Conservation (phyloP, 1,140 invertebrate genomes). For the Apis laboriosa region DNA sequence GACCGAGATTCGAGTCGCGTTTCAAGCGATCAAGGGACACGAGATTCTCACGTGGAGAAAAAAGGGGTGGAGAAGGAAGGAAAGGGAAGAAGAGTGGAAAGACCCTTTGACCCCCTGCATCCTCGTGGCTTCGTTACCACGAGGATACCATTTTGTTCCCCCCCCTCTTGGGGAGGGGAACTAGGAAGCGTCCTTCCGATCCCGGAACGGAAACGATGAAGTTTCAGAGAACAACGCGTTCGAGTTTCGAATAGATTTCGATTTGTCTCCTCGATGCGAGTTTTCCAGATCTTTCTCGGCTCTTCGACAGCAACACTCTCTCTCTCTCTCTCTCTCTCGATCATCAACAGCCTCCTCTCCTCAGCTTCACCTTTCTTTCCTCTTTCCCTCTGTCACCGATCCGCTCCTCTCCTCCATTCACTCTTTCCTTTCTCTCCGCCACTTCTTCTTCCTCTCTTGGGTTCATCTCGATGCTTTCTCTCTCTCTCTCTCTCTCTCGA, state of each 20-base stretch:
- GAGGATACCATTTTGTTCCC: constrained; percentile 55
- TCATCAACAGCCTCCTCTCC: neutral
- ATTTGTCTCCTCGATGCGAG: neutral
- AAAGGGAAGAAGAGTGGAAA: neutral
- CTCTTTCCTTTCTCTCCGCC: constrained; percentile 47
- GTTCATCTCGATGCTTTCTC: neutral
- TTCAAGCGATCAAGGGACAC: constrained; percentile 17
- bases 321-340: constrained; percentile 15
- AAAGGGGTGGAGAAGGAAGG: neutral
- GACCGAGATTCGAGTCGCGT: neutral
- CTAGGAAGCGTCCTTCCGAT: constrained; percentile 44
- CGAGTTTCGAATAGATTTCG: neutral
- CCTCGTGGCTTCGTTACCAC: constrained; percentile 51
- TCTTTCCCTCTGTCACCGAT: constrained; percentile 35
- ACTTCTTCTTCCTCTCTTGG: neutral
- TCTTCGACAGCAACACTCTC: neutral
- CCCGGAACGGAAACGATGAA: neutral
- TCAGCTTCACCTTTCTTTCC: constrained; percentile 21
- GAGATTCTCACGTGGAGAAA: constrained; percentile 42
- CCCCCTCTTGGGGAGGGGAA: neutral
- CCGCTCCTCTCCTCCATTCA: constrained; percentile 28
- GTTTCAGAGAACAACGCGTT: neutral
- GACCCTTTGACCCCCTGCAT: constrained; percentile 27
- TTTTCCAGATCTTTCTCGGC: neutral
- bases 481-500: neutral